These are phyloP conservation scores for Atta texana DNA, from an alignment of 1,140 invertebrate species.

Conservation along the genomic window DNA sequence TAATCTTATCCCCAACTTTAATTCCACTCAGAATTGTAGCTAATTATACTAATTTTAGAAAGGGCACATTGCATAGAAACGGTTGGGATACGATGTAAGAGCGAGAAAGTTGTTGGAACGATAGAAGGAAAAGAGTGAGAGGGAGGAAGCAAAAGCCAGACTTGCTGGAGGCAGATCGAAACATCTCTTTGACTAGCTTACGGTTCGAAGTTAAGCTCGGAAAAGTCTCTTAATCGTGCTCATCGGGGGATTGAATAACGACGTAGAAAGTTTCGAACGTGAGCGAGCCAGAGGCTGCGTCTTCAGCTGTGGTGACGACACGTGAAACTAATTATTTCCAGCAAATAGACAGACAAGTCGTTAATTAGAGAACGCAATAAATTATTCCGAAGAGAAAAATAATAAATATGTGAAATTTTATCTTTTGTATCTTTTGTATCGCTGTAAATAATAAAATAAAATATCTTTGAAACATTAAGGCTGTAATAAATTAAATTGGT, in stretches of 20 bases:
- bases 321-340: conserved; percentile 57
- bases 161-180: conserved; percentile 46
- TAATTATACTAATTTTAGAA: conserved; percentile 77
- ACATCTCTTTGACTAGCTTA: conserved; percentile 56
- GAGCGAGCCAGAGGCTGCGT: conserved; percentile 22
- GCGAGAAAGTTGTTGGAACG: neutral
- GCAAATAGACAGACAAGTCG: conserved; percentile 30
- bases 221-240: conserved; percentile 64
- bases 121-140: too few species aligned
- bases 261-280: conserved; percentile 42
- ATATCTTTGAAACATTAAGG: neutral
- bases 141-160: conserved; percentile 12
- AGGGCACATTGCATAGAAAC: conserved; percentile 35
- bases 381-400: conserved; percentile 11
- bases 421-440: neutral
- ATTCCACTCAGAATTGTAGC: conserved; percentile 73
- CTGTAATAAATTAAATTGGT: neutral
- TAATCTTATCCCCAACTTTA: conserved; percentile 76
- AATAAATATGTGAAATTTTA: neutral
- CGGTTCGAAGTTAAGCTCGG: conserved; percentile 54
- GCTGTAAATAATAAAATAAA: too few species aligned
- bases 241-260: conserved; percentile 65
- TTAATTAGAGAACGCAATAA: neutral
- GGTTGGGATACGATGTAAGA: neutral
- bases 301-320: conserved; percentile 28